Percentiles rank a stretch among this genome's conserved stretches.
These are phyloP conservation scores for Garrulus glandarius DNA, from an alignment of 2,797 vertebrate species.

Conservation along the genomic window DNA sequence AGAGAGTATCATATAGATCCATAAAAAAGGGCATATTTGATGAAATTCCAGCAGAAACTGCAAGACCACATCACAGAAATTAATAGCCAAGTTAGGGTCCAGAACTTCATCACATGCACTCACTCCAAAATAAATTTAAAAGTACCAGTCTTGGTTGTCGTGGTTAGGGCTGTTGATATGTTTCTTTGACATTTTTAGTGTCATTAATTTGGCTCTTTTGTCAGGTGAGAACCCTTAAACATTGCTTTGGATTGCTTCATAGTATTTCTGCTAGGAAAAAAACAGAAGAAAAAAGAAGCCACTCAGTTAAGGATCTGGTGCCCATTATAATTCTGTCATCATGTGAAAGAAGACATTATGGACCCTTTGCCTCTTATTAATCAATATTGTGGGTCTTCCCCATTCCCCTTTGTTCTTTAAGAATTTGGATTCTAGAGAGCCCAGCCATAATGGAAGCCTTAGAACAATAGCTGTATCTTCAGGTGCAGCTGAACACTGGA, in stretches of 20 bases:
- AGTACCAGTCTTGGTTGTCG: background rate
- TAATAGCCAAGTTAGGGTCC: background rate
- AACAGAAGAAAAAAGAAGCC: background rate
- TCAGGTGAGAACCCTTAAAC: background rate
- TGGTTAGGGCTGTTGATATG: background rate
- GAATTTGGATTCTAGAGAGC: background rate
- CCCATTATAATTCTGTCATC: background rate
- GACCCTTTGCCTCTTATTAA: background rate
- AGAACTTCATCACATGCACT: background rate
- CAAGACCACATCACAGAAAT: background rate
- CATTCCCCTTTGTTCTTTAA: background rate
- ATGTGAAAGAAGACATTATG: background rate
- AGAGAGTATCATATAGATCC: background rate
- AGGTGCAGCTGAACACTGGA: background rate
- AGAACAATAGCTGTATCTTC: background rate
- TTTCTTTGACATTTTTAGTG: background rate
- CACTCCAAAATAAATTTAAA: background rate
- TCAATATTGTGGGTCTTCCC: background rate
- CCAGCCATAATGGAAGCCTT: background rate
- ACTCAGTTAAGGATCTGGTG: background rate
- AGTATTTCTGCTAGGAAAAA: background rate
- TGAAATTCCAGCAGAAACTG: background rate
- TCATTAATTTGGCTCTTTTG: background rate
- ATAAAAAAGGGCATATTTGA: background rate
- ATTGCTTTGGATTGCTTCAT: background rate